Percentiles rank a stretch among this genome's conserved stretches.
These are phyloP conservation scores for Choristoneura fumiferana DNA, from an alignment of 1,140 invertebrate species.

Conservation along the genomic window DNA sequence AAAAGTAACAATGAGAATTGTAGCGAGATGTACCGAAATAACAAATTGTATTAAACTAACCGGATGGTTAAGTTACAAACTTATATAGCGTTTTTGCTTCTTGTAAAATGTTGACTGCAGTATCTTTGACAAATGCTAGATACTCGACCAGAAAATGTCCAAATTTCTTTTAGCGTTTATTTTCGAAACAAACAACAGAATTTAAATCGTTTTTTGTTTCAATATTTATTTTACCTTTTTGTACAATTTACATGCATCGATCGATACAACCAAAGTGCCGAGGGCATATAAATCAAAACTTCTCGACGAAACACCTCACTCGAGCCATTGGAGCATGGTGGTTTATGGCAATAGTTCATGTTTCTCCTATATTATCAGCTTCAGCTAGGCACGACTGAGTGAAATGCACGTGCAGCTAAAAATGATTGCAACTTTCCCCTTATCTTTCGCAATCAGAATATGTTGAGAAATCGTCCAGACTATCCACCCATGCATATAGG, in stretches of 20 bases:
- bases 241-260: no score
- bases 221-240: no score
- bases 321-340: slow-evolving; percentile 15
- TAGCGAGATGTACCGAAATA: slow-evolving; percentile 36
- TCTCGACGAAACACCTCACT: background rate
- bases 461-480: slow-evolving; percentile 2
- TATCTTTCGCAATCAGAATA: slow-evolving; percentile 11
- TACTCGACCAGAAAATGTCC: no score
- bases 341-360: background rate
- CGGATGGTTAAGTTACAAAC: no score
- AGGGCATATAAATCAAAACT: slow-evolving; percentile 4
- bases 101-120: no score
- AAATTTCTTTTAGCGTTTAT: no score
- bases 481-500: background rate
- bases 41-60: slow-evolving; percentile 36
- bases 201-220: no score
- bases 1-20: slow-evolving; percentile 39
- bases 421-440: slow-evolving; percentile 23
- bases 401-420: slow-evolving; percentile 22
- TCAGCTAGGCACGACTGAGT: slow-evolving; percentile 19
- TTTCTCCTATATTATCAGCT: slow-evolving; percentile 15
- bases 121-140: no score
- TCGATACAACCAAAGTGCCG: no score
- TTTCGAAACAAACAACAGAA: no score
- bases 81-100: no score